Percentiles rank a stretch among this genome's conserved stretches.
phyloP scores from a whole-genome alignment of 2,888 invertebrate species.

The Mythimna ferrago region DNA sequence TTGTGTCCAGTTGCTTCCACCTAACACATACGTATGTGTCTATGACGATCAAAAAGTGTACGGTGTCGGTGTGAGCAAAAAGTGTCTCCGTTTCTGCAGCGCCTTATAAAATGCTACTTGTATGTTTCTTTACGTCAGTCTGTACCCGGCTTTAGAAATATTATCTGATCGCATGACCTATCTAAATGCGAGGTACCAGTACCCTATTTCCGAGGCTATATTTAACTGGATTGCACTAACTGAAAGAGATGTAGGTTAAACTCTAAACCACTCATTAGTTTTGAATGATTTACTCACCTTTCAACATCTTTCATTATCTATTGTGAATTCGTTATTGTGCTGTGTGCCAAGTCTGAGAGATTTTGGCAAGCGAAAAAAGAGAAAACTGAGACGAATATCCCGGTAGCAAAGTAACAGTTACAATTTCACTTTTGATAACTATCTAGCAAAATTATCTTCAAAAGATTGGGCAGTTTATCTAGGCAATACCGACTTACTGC shows the following conservation, averaged over 20 bases:
- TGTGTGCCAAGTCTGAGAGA: slow-evolving; percentile 47
- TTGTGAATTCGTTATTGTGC: slow-evolving; percentile 31
- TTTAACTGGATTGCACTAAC: slow-evolving; percentile 38
- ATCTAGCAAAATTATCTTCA: background rate
- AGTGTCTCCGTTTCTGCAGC: too few relatives aligned
- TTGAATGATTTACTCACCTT: slow-evolving; percentile 46
- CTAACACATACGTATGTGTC: too few relatives aligned
- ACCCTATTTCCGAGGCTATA: slow-evolving; percentile 35
- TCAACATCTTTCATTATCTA: slow-evolving; percentile 19
- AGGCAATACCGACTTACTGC: background rate
- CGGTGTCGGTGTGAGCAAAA: too few relatives aligned
- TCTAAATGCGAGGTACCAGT: slow-evolving; percentile 13
- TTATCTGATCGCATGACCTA: slow-evolving; percentile 1
- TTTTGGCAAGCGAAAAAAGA: slow-evolving; percentile 15
- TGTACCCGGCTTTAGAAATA: background rate
- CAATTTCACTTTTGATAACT: background rate
- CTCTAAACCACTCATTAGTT: slow-evolving; percentile 33
- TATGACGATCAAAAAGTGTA: too few relatives aligned
- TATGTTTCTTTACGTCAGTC: too few relatives aligned
- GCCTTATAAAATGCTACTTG: too few relatives aligned
- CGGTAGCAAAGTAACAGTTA: background rate
- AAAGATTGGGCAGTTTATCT: background rate
- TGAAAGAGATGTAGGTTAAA: slow-evolving; percentile 51
- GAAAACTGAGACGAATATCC: slow-evolving; percentile 5
- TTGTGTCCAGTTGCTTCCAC: too few relatives aligned